Percentiles rank a stretch among this genome's conserved stretches.
Conservation (phyloP, 2,113 vertebrate genomes). For the Megaceryle maxima region DNA sequence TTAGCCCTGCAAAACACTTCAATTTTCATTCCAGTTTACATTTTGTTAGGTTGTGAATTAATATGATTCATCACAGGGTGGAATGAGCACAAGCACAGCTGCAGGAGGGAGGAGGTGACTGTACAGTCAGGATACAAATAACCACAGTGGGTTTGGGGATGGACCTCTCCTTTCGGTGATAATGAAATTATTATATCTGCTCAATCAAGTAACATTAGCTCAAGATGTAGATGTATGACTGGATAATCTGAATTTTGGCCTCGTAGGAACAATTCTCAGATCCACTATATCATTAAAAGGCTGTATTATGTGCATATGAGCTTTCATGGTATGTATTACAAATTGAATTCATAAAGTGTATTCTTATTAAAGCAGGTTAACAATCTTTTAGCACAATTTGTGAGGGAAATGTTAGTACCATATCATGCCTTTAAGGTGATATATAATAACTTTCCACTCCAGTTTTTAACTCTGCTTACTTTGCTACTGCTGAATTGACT, state of each 20-base stretch:
- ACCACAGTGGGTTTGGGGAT: background rate
- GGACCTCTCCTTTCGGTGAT: background rate
- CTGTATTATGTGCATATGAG: background rate
- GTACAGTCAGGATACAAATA: background rate
- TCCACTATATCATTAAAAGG: background rate
- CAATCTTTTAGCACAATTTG: background rate
- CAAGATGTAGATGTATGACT: background rate
- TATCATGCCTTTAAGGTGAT: background rate
- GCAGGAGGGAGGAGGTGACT: background rate
- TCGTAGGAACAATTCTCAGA: background rate
- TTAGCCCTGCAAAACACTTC: background rate
- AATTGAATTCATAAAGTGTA: background rate
- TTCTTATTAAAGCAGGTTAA: background rate
- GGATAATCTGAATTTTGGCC: background rate
- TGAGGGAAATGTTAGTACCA: background rate
- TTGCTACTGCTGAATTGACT: background rate
- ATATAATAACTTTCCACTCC: background rate
- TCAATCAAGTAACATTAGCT: background rate
- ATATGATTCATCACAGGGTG: background rate
- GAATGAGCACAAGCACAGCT: background rate
- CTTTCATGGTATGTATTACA: background rate
- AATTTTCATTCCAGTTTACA: background rate
- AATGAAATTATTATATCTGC: background rate
- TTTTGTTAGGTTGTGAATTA: background rate
- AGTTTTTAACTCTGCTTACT: background rate